Evolutionary conservation across 2,113 vertebrate genomes (phyloP).

Genomic region (Hipposideros armiger): DNA sequence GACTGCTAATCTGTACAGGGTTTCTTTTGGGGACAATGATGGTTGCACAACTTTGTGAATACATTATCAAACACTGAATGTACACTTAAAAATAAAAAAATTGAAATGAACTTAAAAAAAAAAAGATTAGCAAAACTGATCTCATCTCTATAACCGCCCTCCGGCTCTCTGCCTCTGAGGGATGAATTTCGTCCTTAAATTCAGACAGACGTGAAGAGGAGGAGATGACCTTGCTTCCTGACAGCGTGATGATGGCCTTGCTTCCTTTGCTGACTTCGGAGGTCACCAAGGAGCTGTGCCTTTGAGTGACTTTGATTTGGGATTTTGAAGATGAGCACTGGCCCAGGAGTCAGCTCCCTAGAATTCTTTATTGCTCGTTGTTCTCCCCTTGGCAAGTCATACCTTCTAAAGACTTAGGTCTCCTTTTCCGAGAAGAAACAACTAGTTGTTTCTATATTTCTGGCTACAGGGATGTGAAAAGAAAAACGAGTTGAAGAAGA

Average conservation of each 20-base stretch:
- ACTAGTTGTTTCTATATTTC: background rate
- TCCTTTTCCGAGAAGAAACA: conserved; percentile 16
- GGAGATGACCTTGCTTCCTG: background rate
- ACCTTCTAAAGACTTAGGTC: background rate
- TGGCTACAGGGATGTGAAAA: background rate
- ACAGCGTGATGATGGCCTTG: too few species aligned
- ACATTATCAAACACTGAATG: background rate
- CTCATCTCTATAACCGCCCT: background rate
- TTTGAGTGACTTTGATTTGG: background rate
- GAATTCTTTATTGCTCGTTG: background rate
- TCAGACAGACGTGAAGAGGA: background rate
- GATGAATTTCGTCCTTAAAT: background rate
- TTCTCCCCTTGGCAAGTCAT: background rate
- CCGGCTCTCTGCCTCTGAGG: background rate
- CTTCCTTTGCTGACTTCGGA: background rate
- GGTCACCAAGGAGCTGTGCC: background rate
- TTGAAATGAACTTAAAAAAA: background rate
- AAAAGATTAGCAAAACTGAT: background rate
- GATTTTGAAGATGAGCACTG: background rate
- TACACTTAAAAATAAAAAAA: background rate
- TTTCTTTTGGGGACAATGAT: background rate
- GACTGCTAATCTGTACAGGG: background rate
- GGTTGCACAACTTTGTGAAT: background rate
- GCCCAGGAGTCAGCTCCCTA: background rate
- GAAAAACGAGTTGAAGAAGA: background rate